Base-by-base conservation (phyloP, 2,888 invertebrate species). In the Chouioia cunea region DNA sequence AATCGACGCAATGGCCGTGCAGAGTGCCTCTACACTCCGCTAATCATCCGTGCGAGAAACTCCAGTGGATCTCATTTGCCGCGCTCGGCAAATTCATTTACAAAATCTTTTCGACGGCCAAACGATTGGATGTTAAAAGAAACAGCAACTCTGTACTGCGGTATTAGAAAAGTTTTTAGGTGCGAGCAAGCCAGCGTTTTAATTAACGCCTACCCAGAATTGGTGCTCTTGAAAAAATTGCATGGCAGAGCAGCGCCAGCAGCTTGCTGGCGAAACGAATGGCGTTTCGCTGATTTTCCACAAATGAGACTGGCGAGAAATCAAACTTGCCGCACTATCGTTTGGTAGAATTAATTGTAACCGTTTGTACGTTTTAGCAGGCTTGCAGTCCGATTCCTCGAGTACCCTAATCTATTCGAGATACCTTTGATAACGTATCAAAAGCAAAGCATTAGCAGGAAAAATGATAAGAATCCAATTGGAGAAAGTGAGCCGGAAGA, bases 111-210 rank as follows among this genome's bases (percentile, higher is more conserved):
- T 47, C 60, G 23, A 16, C 4, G 10, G 36, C 36, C 36, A 36
- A 16, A 23, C 48, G 65, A 60, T 67, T 60, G 58, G 58, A 47
- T 68, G 63, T 68, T 68, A 64, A 69, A 69, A 69, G 58, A 69
- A 69, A 69, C 36, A 2, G 36, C n/a, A 27, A n/a, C n/a, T n/a
- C n/a, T n/a, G n/a, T n/a, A n/a, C n/a, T 15, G 18, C 47, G 18
- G 56, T 57, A 69, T 69, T 69, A 46, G 63, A 64, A 69, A 69
- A 69, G 69, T 69, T 69, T 64, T 57, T 48, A 22, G 47, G n/a
- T n/a, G 12, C n/a, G 16, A 8, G 14, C 22, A 12, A 20, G 27
- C 18, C 52, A 10, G 12, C 22, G 23, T 46, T 67, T 67, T 47
- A 67, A 67, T 67, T 67, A 67, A 47, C 66, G 59, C 53, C 4